Base-by-base conservation (phyloP, 2,888 invertebrate genomes). In the Erynnis tages region DNA sequence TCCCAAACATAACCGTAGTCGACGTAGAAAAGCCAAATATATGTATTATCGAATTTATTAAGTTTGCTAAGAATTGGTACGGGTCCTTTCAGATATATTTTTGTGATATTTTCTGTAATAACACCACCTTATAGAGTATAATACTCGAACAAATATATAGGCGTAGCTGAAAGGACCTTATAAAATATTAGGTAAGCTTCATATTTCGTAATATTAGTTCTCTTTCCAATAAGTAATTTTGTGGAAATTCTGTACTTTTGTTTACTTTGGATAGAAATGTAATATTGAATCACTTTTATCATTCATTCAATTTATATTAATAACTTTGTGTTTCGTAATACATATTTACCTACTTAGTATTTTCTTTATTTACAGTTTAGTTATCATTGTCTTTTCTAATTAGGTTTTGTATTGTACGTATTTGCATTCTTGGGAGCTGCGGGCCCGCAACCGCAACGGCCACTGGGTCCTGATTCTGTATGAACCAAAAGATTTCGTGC, bases 11-110 rank as follows among this genome's bases (percentile, higher is more conserved):
- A 49, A 41, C 17, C 27, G 13, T 17, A 34, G 25, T 7, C 25
- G 41, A 41, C 49, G 32, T 17, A 32, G 32, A 4, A 21, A 32
- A 40, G 38, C 23, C 30, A 16, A 48, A 48, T 40, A 40, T 48
- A 38, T 48, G 21, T 38, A 30, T 30, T 10, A 21, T 38, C 29
- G 7, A 30, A 10, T 40, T 40, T 48, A 32, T 40, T 44, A 32
- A 44, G 43, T 40, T 32, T 16, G 16, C 30, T 7, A n/a, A 29
- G 37, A 46, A 35, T 17, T 35, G 27, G 14, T 17, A 27, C 5
- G 29, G 16, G 29, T n/a, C n/a, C 21, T 23, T 38, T 48, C 3
- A 23, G 21, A 10, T 38, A 3, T 23, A 5, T 16, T 40, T 48
- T 30, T 30, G n/a, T 10, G 30, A 30, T 47, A 30, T 29, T 30